A percentile compares a stretch with the other conserved stretches of the same genome.
phyloP scores from a whole-genome alignment of 2,888 invertebrate genomes.

The Agrilus cyanescens region DNA sequence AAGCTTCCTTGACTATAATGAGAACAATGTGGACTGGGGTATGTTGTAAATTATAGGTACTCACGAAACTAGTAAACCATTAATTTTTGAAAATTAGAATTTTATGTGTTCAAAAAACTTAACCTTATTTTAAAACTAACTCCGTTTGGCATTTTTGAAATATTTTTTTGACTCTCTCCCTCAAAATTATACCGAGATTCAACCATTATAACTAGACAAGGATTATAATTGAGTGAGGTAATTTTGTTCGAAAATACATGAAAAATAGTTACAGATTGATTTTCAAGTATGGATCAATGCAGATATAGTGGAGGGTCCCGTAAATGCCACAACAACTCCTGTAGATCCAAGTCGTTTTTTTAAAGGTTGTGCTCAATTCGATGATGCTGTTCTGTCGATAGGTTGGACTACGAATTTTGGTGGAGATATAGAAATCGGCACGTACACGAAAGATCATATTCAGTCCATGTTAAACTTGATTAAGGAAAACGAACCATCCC shows the following conservation, averaged over 20 bases:
- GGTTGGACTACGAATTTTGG: slow-evolving; percentile 75
- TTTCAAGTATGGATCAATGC: slow-evolving; percentile 82
- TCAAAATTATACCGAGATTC: too few species aligned
- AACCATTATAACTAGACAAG: too few species aligned
- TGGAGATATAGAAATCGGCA: slow-evolving; percentile 38
- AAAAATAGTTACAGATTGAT: slow-evolving; percentile 39
- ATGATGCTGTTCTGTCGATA: slow-evolving; percentile 58
- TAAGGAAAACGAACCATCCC: slow-evolving; percentile 42
- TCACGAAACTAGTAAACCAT: background rate
- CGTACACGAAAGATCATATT: slow-evolving; percentile 53
- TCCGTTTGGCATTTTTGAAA: too few species aligned
- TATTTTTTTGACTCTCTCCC: too few species aligned
- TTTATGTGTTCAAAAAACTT: too few species aligned
- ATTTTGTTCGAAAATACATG: slow-evolving; percentile 3
- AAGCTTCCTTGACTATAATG: slow-evolving; percentile 42
- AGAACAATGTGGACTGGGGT: slow-evolving; percentile 14
- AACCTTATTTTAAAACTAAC: too few species aligned
- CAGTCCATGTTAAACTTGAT: slow-evolving; percentile 54
- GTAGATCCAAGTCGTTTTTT: slow-evolving; percentile 58
- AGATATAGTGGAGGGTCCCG: slow-evolving; percentile 70
- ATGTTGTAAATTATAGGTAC: too few species aligned
- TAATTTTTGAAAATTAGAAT: too few species aligned
- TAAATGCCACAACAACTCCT: slow-evolving; percentile 44
- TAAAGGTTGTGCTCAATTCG: slow-evolving; percentile 41
- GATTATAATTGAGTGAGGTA: background rate